Evolutionary conservation across 2,797 vertebrate species (phyloP), one percentile per base, ranked within the genome.

Genomic region (Spatula versicolor): DNA sequence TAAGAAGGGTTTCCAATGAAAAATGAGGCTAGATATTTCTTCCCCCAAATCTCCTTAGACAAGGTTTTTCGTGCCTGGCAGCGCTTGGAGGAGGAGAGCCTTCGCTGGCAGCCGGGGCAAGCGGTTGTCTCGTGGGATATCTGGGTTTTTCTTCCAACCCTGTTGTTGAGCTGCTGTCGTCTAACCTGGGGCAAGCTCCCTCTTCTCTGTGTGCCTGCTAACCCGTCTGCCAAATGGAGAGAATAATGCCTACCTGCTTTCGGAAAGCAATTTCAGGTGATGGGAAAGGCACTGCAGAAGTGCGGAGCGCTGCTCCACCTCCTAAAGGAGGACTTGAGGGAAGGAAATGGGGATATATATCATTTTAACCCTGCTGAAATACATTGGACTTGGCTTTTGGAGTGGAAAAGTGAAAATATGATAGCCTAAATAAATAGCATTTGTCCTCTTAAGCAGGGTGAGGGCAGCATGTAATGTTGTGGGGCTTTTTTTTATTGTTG

Each of bases 401-500:
- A 88, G 68, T 60, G 71, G 71, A 54, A 92, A 89, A 91, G 71
- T 37, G 77, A 91, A 90, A 91, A 41, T 54, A 41, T 8, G 1
- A 50, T 69, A 73, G 56, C 56, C 56, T 82, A 73, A 92, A 93
- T 86, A 79, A 89, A 84, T 56, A 50, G 60, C 20, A 31, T 92
- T 88, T 93, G 69, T 86, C 50, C 59, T 92, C 45, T 67, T 80
- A 13, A 79, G 78, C 52, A 64, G 86, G 68, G 30, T 26, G 30
- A 80, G 79, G 62, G 75, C 89, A 92, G 86, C 22, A 4, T 15
- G 69, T 48, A 73, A 90, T 52, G 66, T 48, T 39, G 69, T 66
- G 89, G 1, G 15, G 43, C 64, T n/a, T 31, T 3, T 85, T 39
- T 91, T 90, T 21, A 50, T 91, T 89, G 64, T 77, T 52, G 62